Evolutionary conservation across 2,113 vertebrate genomes (phyloP).

Genomic region (Perca flavescens): DNA sequence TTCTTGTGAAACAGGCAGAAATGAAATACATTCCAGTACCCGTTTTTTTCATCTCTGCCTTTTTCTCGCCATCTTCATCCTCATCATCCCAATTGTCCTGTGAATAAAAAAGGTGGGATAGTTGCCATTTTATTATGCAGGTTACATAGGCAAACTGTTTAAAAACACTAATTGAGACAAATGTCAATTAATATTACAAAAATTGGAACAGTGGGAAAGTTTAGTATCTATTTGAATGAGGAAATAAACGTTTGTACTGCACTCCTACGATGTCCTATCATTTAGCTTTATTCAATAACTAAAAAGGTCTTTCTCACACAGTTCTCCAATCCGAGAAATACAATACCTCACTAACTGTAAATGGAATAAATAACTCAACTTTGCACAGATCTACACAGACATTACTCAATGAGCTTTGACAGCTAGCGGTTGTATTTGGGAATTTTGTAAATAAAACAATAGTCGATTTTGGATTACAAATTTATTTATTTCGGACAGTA

Average conservation of each 20-base stretch:
- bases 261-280: no score
- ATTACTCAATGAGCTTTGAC: neutral
- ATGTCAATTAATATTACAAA: neutral
- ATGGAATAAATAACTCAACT: neutral
- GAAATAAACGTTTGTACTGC: no score
- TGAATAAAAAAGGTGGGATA: neutral
- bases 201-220: no score
- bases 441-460: neutral
- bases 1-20: neutral
- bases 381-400: neutral
- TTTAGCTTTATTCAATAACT: no score
- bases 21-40: conserved; percentile 39
- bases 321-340: no score
- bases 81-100: conserved; percentile 99
- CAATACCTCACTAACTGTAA: neutral
- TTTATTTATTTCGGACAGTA: fast-evolving
- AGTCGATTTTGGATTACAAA: neutral
- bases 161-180: no score
- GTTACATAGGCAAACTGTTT: neutral
- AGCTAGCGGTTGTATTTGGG: neutral
- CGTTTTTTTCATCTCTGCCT: conserved; percentile 51
- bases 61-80: conserved; percentile 80
- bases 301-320: no score
- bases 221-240: no score
- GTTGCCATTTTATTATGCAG: neutral